phyloP scores from a whole-genome alignment of 2,888 invertebrate genomes.

The Liodrosophila aerea region DNA sequence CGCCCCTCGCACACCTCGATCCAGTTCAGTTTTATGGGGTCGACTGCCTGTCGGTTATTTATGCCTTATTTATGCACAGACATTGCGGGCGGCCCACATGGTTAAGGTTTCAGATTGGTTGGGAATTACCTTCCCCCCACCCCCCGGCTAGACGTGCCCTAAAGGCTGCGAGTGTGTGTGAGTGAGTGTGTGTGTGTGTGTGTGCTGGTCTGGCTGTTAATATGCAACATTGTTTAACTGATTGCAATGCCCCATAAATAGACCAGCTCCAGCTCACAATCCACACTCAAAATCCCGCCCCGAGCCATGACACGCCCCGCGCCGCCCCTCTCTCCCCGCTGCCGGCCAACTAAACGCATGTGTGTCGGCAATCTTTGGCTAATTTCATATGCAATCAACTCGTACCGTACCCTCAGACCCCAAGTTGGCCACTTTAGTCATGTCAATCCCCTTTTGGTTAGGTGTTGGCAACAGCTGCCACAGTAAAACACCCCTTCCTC shows the following conservation, averaged over 20 bases:
- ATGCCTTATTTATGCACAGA: conserved; percentile 75
- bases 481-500: not conserved
- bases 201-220: conserved; percentile 47
- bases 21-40: not conserved
- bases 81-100: conserved; percentile 48
- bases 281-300: not conserved
- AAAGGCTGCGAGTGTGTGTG: no score
- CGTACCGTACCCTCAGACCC: not conserved
- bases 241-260: conserved; percentile 58
- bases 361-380: conserved; percentile 56
- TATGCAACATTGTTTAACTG: conserved; percentile 75
- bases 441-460: conserved; percentile 42
- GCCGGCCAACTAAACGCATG: conserved; percentile 19
- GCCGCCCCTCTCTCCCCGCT: not conserved
- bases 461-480: conserved; percentile 51
- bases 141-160: no score
- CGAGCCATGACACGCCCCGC: no score
- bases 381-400: conserved; percentile 55
- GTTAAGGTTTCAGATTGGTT: conserved; percentile 19
- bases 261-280: not conserved
- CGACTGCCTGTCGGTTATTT: conserved; percentile 67
- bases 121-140: conserved; percentile 22
- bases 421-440: conserved; percentile 5
- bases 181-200: no score
- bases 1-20: not conserved